Evolutionary conservation across 2,888 invertebrate genomes (phyloP).

Genomic region (Cheilosia pagana): DNA sequence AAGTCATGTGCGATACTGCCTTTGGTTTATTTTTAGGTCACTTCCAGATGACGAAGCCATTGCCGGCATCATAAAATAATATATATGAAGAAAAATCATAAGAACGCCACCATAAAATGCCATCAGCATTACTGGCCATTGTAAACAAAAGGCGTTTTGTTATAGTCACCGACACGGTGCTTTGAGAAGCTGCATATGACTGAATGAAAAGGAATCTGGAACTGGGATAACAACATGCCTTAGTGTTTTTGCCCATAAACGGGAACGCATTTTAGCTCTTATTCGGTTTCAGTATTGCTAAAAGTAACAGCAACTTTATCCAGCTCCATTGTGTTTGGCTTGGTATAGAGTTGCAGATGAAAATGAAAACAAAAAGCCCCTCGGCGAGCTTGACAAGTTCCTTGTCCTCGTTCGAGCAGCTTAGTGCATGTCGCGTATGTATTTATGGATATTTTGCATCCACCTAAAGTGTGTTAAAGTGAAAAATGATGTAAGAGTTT

Average conservation of each 20-base stretch:
- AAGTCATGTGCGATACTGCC: neutral
- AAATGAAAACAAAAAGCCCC: conserved; percentile 7
- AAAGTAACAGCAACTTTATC: neutral
- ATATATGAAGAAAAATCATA: neutral
- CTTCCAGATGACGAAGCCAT: neutral
- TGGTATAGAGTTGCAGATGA: neutral
- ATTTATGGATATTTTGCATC: neutral
- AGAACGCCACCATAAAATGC: conserved; percentile 27
- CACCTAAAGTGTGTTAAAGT: neutral
- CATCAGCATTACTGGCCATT: conserved; percentile 19
- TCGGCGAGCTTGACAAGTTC: conserved; percentile 5
- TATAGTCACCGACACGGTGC: conserved; percentile 7
- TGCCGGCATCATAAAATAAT: neutral
- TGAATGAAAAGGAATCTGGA: conserved; percentile 27
- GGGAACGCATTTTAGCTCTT: conserved; percentile 6
- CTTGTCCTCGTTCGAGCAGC: neutral
- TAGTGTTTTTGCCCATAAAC: conserved; percentile 8
- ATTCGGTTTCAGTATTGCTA: neutral
- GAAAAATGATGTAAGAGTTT: neutral
- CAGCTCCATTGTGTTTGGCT: neutral
- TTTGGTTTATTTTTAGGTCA: neutral
- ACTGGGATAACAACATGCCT: conserved; percentile 9
- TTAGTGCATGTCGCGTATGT: conserved; percentile 3
- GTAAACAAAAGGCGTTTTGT: conserved; percentile 14
- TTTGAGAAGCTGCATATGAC: conserved; percentile 13